phyloP scores from a whole-genome alignment of 1,140 invertebrate genomes.

The Propsilocerus akamusi region DNA sequence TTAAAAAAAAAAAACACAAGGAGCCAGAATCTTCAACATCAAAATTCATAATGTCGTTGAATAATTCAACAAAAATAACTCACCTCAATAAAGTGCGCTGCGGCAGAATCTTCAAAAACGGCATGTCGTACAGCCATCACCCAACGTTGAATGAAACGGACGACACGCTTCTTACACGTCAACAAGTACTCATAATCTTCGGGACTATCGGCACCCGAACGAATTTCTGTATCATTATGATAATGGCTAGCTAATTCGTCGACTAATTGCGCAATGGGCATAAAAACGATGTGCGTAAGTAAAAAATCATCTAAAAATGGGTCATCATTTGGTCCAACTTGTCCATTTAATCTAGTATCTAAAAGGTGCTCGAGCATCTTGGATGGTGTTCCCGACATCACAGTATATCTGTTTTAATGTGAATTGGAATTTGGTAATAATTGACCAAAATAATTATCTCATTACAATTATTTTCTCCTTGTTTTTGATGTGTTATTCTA shows the following conservation, averaged over 20 bases:
- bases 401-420: conserved; percentile 75
- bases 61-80: conserved; percentile 7
- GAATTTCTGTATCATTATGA: conserved; percentile 31
- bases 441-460: too few relatives aligned
- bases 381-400: conserved; percentile 73
- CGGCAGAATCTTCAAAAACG: conserved; percentile 52
- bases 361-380: conserved; percentile 78
- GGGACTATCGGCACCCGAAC: conserved; percentile 10
- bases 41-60: conserved; percentile 44
- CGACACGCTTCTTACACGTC: conserved; percentile 52
- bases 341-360: conserved; percentile 54
- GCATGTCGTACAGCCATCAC: conserved; percentile 47
- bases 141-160: conserved; percentile 67
- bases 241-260: conserved; percentile 58
- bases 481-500: too few relatives aligned
- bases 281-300: conserved; percentile 73
- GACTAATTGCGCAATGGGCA: conserved; percentile 58
- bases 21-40: conserved; percentile 44
- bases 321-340: conserved; percentile 34
- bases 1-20: too few relatives aligned
- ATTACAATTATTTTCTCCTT: too few relatives aligned
- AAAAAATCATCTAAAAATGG: conserved; percentile 71
- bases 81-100: conserved; percentile 49
- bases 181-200: conserved; percentile 53
- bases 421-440: too few relatives aligned